Evolutionary conservation across 2,113 vertebrate species (phyloP).

Genomic region (Urocitellus parryii): DNA sequence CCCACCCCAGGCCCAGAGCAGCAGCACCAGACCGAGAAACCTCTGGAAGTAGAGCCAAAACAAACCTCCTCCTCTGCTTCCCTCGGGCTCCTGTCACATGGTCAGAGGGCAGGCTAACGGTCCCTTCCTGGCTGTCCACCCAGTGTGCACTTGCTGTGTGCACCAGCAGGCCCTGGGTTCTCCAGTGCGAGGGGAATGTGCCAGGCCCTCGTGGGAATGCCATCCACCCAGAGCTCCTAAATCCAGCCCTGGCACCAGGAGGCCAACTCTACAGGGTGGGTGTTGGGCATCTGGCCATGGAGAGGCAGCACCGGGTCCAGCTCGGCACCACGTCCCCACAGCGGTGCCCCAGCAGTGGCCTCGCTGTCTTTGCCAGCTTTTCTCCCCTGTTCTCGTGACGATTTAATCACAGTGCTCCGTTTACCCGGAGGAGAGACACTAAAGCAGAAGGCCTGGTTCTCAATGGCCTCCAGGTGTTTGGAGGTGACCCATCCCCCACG

Average conservation of each 20-base stretch:
- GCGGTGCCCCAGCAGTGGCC: no score
- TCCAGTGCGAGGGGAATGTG: neutral
- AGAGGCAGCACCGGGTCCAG: no score
- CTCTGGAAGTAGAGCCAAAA: neutral
- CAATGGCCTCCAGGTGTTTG: neutral
- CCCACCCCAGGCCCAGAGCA: neutral
- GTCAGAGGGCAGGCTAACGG: neutral
- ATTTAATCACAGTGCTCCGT: neutral
- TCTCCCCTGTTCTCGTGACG: fast-evolving
- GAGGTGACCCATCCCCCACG: neutral
- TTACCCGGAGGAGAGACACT: neutral
- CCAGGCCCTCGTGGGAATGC: neutral
- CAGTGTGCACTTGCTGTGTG: neutral
- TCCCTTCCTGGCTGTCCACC: neutral
- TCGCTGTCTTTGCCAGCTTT: no score
- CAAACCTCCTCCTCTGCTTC: neutral
- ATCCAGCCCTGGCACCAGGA: no score
- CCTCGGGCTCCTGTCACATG: no score
- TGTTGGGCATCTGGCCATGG: no score
- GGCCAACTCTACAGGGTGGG: no score
- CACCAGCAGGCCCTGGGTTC: neutral
- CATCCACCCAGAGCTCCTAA: neutral
- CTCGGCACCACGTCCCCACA: no score
- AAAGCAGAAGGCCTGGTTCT: neutral
- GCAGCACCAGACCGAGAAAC: neutral